A percentile compares a stretch with the other conserved stretches of the same genome.
Conservation (phyloP, 2,888 invertebrate species). For the Lampropteryx suffumata region DNA sequence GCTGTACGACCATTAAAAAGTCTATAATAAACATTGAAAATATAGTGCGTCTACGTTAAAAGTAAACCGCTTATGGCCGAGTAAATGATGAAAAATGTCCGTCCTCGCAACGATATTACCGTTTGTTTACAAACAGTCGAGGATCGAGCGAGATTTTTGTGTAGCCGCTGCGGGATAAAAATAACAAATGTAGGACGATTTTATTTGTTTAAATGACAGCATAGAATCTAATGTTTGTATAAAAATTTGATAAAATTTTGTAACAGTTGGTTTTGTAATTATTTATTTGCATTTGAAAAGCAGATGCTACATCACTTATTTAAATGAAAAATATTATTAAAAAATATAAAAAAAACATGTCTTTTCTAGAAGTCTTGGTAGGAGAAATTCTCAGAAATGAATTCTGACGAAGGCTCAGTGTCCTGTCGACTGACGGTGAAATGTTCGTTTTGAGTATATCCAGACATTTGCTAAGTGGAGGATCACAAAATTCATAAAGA, state of each 20-base stretch:
- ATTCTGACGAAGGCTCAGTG: slow-evolving; percentile 46
- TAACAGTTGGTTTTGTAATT: too few species aligned
- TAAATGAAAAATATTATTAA: too few species aligned
- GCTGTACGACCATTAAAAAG: slow-evolving; percentile 10
- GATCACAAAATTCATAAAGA: slow-evolving; percentile 2
- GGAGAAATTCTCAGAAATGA: slow-evolving; percentile 49
- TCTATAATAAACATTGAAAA: slow-evolving; percentile 21
- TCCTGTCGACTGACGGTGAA: slow-evolving; percentile 22
- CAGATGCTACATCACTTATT: too few species aligned
- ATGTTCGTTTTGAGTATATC: slow-evolving; percentile 15
- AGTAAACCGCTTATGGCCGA: slow-evolving; percentile 62
- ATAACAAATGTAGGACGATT: slow-evolving; percentile 16
- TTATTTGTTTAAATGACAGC: background rate
- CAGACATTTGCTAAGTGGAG: slow-evolving; percentile 18
- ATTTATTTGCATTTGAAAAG: too few species aligned
- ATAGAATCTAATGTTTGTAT: background rate
- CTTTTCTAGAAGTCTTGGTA: slow-evolving; percentile 30
- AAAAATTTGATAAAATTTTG: too few species aligned
- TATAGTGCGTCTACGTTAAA: slow-evolving; percentile 34
- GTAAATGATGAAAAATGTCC: slow-evolving; percentile 70
- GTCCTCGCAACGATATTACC: slow-evolving; percentile 43
- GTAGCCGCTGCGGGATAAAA: slow-evolving; percentile 11
- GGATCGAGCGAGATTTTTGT: slow-evolving; percentile 23
- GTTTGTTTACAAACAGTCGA: slow-evolving; percentile 28
- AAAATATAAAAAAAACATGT: too few species aligned